These are phyloP conservation scores for Poecile montanus DNA, from an alignment of 2,797 vertebrate species.

Conservation along the genomic window DNA sequence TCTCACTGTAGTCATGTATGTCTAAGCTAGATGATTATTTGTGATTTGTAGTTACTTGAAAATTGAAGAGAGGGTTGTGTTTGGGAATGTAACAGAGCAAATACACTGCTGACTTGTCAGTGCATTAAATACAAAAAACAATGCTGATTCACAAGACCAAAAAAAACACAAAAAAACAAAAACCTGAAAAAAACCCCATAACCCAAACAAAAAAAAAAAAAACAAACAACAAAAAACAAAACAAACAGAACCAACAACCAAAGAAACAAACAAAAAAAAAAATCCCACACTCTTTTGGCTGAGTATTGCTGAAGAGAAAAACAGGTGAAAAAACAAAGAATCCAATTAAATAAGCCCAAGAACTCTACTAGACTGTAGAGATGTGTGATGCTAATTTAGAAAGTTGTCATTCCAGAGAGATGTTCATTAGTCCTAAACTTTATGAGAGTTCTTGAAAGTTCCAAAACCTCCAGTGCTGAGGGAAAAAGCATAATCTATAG, in stretches of 20 bases:
- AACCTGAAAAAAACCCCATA: not conserved
- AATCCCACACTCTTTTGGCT: not conserved
- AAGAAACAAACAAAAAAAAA: not conserved
- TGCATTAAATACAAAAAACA: not conserved
- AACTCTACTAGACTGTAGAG: not conserved
- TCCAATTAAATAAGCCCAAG: not conserved
- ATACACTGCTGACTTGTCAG: not conserved
- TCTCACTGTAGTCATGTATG: not conserved
- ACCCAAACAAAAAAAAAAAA: not conserved
- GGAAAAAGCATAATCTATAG: not conserved
- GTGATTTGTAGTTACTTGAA: not conserved
- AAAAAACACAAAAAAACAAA: not conserved
- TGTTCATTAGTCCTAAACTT: not conserved
- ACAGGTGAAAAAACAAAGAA: not conserved
- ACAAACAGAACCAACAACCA: not conserved
- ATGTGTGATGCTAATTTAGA: fast-evolving
- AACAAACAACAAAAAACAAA: fast-evolving
- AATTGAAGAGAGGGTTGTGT: not conserved
- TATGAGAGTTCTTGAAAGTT: not conserved
- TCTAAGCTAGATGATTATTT: not conserved
- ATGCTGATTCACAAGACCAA: not conserved
- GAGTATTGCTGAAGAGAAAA: not conserved
- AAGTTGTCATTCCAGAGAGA: not conserved
- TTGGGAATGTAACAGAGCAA: not conserved
- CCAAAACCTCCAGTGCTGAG: not conserved